Conservation (phyloP, 2,888 invertebrate genomes). For the Synanthedon andrenaeformis region DNA sequence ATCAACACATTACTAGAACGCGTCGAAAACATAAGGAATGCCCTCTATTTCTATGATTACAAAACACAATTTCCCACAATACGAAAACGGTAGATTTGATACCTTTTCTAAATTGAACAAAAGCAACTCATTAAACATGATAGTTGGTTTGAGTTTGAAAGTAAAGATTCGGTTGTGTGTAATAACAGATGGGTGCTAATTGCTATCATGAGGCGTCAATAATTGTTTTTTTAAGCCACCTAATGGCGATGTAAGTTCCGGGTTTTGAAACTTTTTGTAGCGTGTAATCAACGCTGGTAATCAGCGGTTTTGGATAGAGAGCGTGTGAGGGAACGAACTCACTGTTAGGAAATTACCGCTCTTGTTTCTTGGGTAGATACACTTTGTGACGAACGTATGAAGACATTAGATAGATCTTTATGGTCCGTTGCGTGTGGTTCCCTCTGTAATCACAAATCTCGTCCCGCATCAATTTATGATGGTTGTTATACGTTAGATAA, state of each 20-base stretch:
- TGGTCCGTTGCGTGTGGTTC: slow-evolving; percentile 54
- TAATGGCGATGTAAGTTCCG: slow-evolving; percentile 63
- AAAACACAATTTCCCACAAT: slow-evolving; percentile 25
- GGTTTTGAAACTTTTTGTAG: slow-evolving; percentile 64
- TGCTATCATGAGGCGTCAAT: slow-evolving; percentile 65
- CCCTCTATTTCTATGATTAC: slow-evolving; percentile 18
- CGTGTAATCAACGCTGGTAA: slow-evolving; percentile 60
- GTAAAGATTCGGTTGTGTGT: slow-evolving; percentile 55
- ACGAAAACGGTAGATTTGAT: slow-evolving; percentile 10
- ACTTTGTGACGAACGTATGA: slow-evolving; percentile 43
- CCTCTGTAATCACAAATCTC: slow-evolving; percentile 44
- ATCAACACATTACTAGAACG: slow-evolving; percentile 19
- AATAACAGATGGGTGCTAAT: slow-evolving; percentile 67
- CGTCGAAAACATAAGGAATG: slow-evolving; percentile 1
- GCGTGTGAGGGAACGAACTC: slow-evolving; percentile 53
- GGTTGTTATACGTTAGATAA: no score
- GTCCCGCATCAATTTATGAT: slow-evolving; percentile 38
- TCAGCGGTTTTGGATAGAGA: slow-evolving; percentile 56
- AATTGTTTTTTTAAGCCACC: slow-evolving; percentile 58
- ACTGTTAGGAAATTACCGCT: slow-evolving; percentile 48
- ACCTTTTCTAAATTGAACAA: slow-evolving; percentile 22
- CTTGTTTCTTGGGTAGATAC: slow-evolving; percentile 38
- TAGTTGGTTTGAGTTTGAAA: slow-evolving; percentile 36
- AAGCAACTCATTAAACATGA: slow-evolving; percentile 42
- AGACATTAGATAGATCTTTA: slow-evolving; percentile 62